Base-by-base conservation (phyloP, 2,888 invertebrate genomes). In the Pollenia angustigena region DNA sequence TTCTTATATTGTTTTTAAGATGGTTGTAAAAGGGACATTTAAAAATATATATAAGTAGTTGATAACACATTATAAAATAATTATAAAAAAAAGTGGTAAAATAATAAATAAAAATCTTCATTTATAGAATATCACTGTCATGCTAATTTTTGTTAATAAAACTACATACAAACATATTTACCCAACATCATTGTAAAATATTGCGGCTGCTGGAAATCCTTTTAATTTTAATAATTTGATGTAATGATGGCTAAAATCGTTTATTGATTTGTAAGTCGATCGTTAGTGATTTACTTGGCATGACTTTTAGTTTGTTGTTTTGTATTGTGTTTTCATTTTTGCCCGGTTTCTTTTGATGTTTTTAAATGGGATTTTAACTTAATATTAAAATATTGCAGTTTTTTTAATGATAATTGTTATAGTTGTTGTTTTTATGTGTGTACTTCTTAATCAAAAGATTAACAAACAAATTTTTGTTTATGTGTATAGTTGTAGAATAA, bases 311-410 rank as follows among this genome's bases (percentile, higher is more conserved):
- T 78, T 66, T 23, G 50, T 50, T 32, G 58, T 72, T 69, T 23
- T 48, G 16, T 72, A 46, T 69, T 52, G 18, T 50, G 18, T 56
- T 79, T 48, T 32, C 60, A 4, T 44, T 56, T 56, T 46, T 56
- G 48, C 66, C n/a, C 18, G 48, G 40, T 58, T 75, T 69, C 16
- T 60, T 68, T 68, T 69, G 54, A 66, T 72, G 58, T 74, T 85
- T n/a, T 66, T n/a, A 76, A 68, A 32, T 4, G 75, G 64, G 80
- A 68, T 84, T 86, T 87, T 76, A 7, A 40, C 86, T 87, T 87
- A 87, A 81, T 68, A 84, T 76, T 87, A 84, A 64, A 52, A 72
- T 84, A 74, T 87, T 87, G 81, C 69, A 76, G 50, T 12, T 82
- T 79, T 52, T 18, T 64, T 82, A 58, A 64, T 69, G 48, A 64